Evolutionary conservation across 2,113 vertebrate species (phyloP).

Genomic region (Salvelinus namaycush): DNA sequence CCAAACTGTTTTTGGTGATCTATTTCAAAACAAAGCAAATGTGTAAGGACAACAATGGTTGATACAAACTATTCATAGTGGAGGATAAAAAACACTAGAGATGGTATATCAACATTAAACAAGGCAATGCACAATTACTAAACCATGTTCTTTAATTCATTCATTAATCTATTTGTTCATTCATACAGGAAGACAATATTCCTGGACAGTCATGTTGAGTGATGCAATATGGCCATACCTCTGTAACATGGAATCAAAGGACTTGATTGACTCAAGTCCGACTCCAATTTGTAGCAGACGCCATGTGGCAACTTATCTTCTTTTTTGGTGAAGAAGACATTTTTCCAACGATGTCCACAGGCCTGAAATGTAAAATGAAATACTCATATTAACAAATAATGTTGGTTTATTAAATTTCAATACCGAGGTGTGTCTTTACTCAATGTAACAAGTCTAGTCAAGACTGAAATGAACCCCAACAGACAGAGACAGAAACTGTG

Average conservation of each 20-base stretch:
- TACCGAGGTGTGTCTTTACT: too few species aligned
- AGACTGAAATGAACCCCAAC: too few species aligned
- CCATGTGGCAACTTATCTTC: conserved; percentile 72
- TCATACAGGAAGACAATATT: too few species aligned
- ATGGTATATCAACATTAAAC: too few species aligned
- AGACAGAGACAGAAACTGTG: too few species aligned
- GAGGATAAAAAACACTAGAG: too few species aligned
- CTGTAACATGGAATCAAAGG: conserved; percentile 76
- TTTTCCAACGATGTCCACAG: conserved; percentile 86
- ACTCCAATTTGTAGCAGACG: conserved; percentile 76
- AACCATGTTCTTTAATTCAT: too few species aligned
- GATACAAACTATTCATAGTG: neutral
- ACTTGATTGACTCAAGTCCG: conserved; percentile 72
- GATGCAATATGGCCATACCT: conserved; percentile 56
- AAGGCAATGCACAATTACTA: too few species aligned
- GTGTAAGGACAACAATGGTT: neutral
- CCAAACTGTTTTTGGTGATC: conserved; percentile 68
- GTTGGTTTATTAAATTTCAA: too few species aligned
- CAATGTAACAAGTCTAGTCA: neutral
- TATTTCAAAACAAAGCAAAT: conserved; percentile 31
- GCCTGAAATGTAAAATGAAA: conserved; percentile 57
- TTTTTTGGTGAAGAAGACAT: conserved; percentile 65
- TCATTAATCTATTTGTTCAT: too few species aligned
- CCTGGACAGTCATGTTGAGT: too few species aligned
- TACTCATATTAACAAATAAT: neutral